These are phyloP conservation scores for Lutjanus campechanus DNA, from an alignment of 2,797 vertebrate species.

Conservation along the genomic window DNA sequence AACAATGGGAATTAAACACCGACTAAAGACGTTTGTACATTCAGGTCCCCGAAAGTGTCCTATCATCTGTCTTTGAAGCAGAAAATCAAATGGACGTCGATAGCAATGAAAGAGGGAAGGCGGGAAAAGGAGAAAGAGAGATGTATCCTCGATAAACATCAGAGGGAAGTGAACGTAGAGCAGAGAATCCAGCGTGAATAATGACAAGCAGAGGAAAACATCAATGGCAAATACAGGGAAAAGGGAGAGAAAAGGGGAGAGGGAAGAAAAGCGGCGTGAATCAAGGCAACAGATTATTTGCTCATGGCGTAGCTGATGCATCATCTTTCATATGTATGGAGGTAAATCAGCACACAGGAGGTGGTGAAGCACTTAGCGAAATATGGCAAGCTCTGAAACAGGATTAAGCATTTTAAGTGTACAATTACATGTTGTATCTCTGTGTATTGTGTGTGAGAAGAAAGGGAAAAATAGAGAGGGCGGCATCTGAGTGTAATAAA, in stretches of 20 bases:
- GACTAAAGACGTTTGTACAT: slow-evolving; percentile 7
- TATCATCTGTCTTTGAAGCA: slow-evolving; percentile 29
- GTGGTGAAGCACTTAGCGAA: slow-evolving; percentile 56
- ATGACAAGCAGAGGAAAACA: slow-evolving; percentile 53
- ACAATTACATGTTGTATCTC: slow-evolving; percentile 59
- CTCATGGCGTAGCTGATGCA: slow-evolving; percentile 52
- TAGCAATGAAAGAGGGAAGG: slow-evolving; percentile 26
- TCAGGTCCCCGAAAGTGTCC: background rate
- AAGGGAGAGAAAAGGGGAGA: slow-evolving; percentile 34
- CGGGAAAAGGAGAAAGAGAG: slow-evolving; percentile 8
- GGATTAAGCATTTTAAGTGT: slow-evolving; percentile 63
- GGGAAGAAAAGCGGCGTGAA: slow-evolving; percentile 47
- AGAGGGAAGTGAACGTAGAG: slow-evolving; percentile 3
- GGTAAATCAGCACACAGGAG: slow-evolving; percentile 56
- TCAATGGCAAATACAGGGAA: slow-evolving; percentile 47
- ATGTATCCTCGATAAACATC: slow-evolving; percentile 29
- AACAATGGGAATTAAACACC: slow-evolving; percentile 15
- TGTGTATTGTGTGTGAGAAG: slow-evolving; percentile 29
- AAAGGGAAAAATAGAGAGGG: slow-evolving; percentile 33
- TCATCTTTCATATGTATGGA: slow-evolving; percentile 59
- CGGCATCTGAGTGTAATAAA: slow-evolving; percentile 32
- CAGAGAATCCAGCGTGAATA: slow-evolving; percentile 50
- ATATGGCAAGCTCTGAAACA: slow-evolving; percentile 55
- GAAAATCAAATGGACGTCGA: slow-evolving; percentile 39
- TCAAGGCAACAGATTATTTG: slow-evolving; percentile 58